A percentile compares a stretch with the other conserved stretches of the same genome.
Conservation (phyloP, 2,888 invertebrate species). For the Caenorhabditis sp. region DNA sequence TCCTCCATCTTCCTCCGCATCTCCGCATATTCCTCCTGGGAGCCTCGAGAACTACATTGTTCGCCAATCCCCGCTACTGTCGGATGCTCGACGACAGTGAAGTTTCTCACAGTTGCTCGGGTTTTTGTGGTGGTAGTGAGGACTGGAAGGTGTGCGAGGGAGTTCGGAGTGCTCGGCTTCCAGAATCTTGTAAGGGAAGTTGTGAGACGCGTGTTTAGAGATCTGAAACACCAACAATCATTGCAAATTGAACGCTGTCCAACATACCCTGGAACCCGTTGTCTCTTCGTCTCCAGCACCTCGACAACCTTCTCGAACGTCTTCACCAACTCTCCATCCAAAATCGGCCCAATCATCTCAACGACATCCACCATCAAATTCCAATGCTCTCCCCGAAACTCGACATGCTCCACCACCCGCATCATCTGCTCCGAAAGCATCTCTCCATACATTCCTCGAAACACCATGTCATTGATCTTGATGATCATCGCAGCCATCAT, state of each 20-base stretch:
- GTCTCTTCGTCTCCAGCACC: conserved; percentile 3
- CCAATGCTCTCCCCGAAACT: conserved; percentile 6
- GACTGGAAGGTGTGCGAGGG: background rate
- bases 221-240: too few relatives aligned
- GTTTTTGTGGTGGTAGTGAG: background rate
- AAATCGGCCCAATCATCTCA: background rate
- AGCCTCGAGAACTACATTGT: background rate
- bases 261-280: background rate
- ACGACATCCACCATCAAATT: background rate
- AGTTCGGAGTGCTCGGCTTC: background rate
- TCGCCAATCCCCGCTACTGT: background rate
- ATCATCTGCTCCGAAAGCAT: conserved; percentile 7
- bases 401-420: background rate
- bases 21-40: background rate
- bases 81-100: conserved; percentile 27
- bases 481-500: background rate
- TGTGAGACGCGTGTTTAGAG: background rate
- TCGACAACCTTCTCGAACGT: conserved; percentile 1
- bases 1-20: conserved; percentile 4
- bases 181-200: background rate
- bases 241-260: too few relatives aligned
- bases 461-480: background rate
- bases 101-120: background rate
- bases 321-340: background rate
- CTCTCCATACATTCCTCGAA: background rate